Evolutionary conservation across 2,888 invertebrate genomes (phyloP), one percentile per base, ranked within the genome.

Genomic region (Sarcophaga subvicina): DNA sequence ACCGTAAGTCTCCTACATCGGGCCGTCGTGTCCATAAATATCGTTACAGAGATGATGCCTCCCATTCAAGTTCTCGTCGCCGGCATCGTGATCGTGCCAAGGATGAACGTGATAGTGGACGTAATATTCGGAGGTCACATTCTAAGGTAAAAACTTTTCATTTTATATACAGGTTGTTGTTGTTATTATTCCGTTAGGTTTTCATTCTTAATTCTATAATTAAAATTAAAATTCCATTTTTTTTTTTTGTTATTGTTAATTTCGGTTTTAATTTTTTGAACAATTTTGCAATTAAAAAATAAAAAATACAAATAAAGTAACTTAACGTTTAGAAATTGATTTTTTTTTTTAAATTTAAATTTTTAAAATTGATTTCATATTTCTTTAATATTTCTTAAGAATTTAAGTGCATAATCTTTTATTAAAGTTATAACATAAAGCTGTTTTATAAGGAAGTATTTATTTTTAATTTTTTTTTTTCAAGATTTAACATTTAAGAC

Each of bases 1-100:
- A 97, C 90, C 95, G 97, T 93, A 97, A 97, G 89, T 97, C 97
- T 88, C 96, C 96, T 88, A 96, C 96, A 90, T 96, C 96, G 91
- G 96, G 96, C 92, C 95, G 96, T 89, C 95, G 96, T 91, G 95
- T 96, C 91, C 96, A 96, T 93, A 94, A 95, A 85, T 94, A 95
- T 91, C 94, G 95, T 89, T 94, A 94, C 90, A 93, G 93, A 91
- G 92, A 93, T 88, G 93, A 93, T 87, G 90, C 93, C 80, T 93
- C 93, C 62, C 92, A 93, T 87, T 93, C 93, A 80, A 93, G 91
- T 89, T 93, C 93, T 78, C 91, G 93, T 76, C 92, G 93, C 84
- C 92, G 93, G 37, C 92, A 93, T 90, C 93, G 93, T 76, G 93
- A 93, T 88, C 93, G 93, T 77, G 88, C 91, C 90, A 94, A 94